Evolutionary conservation across 2,797 vertebrate genomes (phyloP), one percentile per base, ranked within the genome.

Genomic region (Phataginus tetradactyla): DNA sequence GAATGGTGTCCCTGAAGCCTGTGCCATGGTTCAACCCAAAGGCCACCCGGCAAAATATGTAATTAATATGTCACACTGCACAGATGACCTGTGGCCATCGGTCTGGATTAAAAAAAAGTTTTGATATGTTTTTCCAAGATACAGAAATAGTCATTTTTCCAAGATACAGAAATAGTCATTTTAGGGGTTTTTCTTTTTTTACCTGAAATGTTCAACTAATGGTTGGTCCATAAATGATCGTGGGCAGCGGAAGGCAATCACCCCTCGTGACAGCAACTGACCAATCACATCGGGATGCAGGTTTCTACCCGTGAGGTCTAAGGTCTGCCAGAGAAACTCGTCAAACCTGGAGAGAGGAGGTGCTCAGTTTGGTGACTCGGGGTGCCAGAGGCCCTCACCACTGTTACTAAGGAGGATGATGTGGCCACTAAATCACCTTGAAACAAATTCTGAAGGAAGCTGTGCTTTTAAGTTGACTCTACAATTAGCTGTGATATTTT

Each of bases 281-380:
- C 99, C 98, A 75, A 99, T 98, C 15, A 99, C 99, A 0, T 98
- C 98, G 0, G 98, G 99, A 6, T 97, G 92, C 83, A 99, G 98
- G 90, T 98, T 99, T 97, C 98, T 97, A 18, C 99, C 99, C 32
- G 99, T 98, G 97, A 99, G 98, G 94, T 99, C 99, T 51, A 99
- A 99, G 18, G 99, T 99, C 94, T 99, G 98, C 99, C 99, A 99
- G 53, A 99, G 98, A 25, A 99, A 99, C 97, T 99, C 99, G 18
- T 99, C 99, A 86, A 99, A 99, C 97, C 99, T 99, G 79, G 81
- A 94, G 32, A 95, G 57, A 93, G 13, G 68, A 69, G 77, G 64
- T 78, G 88, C 93, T 90, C 59, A 32, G 8, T 89, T 11, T 10
- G 1, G 37, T 32, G 39, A 72, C 32, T 25, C 42, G 10, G n/a